These are phyloP conservation scores for Xanthorhoe designata DNA, from an alignment of 2,888 invertebrate genomes.

Conservation along the genomic window DNA sequence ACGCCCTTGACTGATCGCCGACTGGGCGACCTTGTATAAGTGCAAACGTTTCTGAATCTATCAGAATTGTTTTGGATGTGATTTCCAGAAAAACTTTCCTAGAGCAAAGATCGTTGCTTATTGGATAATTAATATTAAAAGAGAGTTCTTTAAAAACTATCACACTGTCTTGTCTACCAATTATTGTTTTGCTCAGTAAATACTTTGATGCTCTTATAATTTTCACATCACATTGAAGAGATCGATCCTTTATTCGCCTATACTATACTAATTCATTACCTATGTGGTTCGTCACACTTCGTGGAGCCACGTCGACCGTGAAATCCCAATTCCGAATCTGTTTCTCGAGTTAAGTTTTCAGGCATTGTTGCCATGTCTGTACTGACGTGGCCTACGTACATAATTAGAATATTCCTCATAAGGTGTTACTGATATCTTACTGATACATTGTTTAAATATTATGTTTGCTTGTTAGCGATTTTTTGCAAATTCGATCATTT, in stretches of 20 bases:
- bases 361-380: conserved; percentile 19
- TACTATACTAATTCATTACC: neutral
- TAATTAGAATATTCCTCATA: conserved; percentile 65
- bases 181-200: neutral
- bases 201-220: too few relatives aligned
- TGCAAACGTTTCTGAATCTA: conserved; percentile 77
- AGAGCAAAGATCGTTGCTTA: neutral
- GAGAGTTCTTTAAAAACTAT: neutral
- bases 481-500: conserved; percentile 51
- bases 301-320: conserved; percentile 51
- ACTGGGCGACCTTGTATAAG: conserved; percentile 80
- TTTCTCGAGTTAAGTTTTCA: conserved; percentile 21
- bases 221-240: too few relatives aligned
- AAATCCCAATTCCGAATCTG: conserved; percentile 49
- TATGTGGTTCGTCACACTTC: conserved; percentile 34
- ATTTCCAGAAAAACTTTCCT: conserved; percentile 9
- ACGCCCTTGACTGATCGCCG: conserved; percentile 82
- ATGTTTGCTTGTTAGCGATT: conserved; percentile 58
- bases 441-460: conserved; percentile 55
- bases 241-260: neutral
- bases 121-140: neutral
- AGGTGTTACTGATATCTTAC: conserved; percentile 51
- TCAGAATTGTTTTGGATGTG: conserved; percentile 61
- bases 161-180: neutral
- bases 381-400: conserved; percentile 53